Percentiles rank a stretch among this genome's conserved stretches.
phyloP scores from a whole-genome alignment of 1,140 invertebrate genomes.

The Samia ricini region DNA sequence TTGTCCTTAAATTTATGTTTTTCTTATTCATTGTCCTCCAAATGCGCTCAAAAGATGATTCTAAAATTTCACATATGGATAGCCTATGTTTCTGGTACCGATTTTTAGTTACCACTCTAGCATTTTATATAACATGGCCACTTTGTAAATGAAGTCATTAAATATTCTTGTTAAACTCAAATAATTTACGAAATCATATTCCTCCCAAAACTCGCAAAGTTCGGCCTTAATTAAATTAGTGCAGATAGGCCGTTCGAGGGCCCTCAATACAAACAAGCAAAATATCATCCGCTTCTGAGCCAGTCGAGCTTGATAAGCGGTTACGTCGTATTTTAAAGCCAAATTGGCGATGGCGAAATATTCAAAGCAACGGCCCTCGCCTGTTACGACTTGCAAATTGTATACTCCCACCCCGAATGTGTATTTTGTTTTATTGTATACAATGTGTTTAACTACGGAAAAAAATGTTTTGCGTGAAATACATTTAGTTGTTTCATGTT shows the following conservation, averaged over 20 bases:
- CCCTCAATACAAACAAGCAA: conserved; percentile 28
- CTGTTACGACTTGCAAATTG: conserved; percentile 63
- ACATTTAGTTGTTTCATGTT: no score
- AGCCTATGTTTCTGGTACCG: no score
- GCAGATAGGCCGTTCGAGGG: conserved; percentile 16
- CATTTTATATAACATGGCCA: no score
- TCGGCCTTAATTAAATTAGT: conserved; percentile 9
- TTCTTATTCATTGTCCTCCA: no score
- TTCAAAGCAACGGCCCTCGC: conserved; percentile 52
- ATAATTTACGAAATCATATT: background rate
- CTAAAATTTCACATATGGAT: no score
- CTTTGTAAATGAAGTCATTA: no score
- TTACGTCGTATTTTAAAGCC: conserved; percentile 64
- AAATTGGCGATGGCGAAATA: conserved; percentile 62
- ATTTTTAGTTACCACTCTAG: no score
- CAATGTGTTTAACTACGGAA: background rate
- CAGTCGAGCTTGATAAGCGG: conserved; percentile 49
- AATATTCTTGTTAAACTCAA: no score
- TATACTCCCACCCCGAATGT: conserved; percentile 8
- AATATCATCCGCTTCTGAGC: conserved; percentile 16
- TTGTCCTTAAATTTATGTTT: no score
- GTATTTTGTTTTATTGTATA: conserved; percentile 10
- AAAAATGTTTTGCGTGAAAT: background rate
- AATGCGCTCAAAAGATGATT: no score
- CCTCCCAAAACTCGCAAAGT: background rate